Conservation (phyloP, 1,140 invertebrate genomes). For the Bombyx mandarina region DNA sequence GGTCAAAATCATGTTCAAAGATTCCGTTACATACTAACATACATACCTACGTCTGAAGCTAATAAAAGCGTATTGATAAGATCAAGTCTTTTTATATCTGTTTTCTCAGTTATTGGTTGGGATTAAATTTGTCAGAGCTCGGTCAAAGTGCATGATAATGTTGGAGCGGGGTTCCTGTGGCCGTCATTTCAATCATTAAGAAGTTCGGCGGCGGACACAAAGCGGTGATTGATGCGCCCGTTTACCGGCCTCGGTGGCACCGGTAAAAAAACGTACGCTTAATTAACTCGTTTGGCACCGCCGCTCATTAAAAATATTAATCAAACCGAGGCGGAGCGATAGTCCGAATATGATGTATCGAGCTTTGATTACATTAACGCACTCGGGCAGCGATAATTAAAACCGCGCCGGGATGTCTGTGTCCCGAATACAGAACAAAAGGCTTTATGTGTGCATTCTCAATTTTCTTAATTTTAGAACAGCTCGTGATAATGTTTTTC, state of each 20-base stretch:
- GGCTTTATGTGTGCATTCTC: slow-evolving; percentile 1
- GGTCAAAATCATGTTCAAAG: too few relatives aligned
- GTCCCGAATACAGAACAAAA: slow-evolving; percentile 36
- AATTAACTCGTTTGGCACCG: slow-evolving; percentile 71
- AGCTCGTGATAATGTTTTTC: too few relatives aligned
- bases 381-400: slow-evolving; percentile 56
- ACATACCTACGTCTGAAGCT: too few relatives aligned
- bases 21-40: too few relatives aligned
- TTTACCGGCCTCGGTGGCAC: slow-evolving; percentile 64
- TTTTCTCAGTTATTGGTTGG: too few relatives aligned
- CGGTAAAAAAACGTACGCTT: slow-evolving; percentile 57
- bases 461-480: too few relatives aligned
- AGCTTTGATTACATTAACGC: slow-evolving; percentile 68
- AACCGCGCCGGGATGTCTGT: slow-evolving; percentile 56
- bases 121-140: background rate
- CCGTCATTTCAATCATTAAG: slow-evolving; percentile 67
- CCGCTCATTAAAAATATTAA: slow-evolving; percentile 71
- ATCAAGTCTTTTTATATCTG: too few relatives aligned
- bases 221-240: slow-evolving; percentile 66
- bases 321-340: slow-evolving; percentile 66
- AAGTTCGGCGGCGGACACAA: slow-evolving; percentile 59
- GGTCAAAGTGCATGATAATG: slow-evolving; percentile 3
- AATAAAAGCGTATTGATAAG: too few relatives aligned
- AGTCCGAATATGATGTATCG: slow-evolving; percentile 67
- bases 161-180: slow-evolving; percentile 3